A percentile compares a stretch with the other conserved stretches of the same genome.
Evolutionary conservation across 2,888 invertebrate genomes (phyloP).

Genomic region (Tetragonisca angustula): DNA sequence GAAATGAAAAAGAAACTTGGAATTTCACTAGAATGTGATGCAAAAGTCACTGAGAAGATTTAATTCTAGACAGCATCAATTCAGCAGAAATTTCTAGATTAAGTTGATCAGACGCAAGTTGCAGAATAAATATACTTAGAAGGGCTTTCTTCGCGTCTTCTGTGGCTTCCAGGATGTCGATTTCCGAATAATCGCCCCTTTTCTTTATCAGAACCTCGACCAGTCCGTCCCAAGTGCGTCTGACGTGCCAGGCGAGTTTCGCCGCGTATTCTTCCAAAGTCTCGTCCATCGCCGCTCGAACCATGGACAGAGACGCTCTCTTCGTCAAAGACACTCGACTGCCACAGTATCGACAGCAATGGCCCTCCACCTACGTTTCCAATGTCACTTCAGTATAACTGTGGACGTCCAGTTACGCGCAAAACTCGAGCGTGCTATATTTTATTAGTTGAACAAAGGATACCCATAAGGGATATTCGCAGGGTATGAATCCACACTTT

Average conservation of each 20-base stretch:
- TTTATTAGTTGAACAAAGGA: too few relatives aligned
- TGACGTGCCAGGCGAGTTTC: slow-evolving; percentile 76
- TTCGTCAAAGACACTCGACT: slow-evolving; percentile 71
- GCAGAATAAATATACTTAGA: slow-evolving; percentile 52
- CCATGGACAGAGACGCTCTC: slow-evolving; percentile 65
- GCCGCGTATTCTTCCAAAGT: slow-evolving; percentile 66
- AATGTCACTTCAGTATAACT: not conserved
- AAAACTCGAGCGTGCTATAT: too few relatives aligned
- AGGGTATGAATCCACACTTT: slow-evolving; percentile 73
- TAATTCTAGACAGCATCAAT: too few relatives aligned
- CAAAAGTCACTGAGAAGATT: too few relatives aligned
- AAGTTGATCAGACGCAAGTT: too few relatives aligned
- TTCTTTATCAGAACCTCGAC: slow-evolving; percentile 78
- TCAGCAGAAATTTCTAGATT: not conserved
- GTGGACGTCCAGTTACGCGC: too few relatives aligned
- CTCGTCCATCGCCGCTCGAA: slow-evolving; percentile 66
- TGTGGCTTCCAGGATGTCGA: slow-evolving; percentile 70
- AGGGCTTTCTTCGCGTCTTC: slow-evolving; percentile 60
- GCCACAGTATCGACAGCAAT: slow-evolving; percentile 81
- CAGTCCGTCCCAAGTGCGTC: slow-evolving; percentile 70
- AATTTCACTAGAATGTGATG: too few relatives aligned
- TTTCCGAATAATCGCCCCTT: slow-evolving; percentile 73
- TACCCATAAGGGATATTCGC: slow-evolving; percentile 79
- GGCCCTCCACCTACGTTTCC: slow-evolving; percentile 78
- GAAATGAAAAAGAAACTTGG: too few relatives aligned